Percentiles rank a stretch among this genome's conserved stretches.
These are phyloP conservation scores for Agonopterix heracliana DNA, from an alignment of 2,888 invertebrate species.

Conservation along the genomic window DNA sequence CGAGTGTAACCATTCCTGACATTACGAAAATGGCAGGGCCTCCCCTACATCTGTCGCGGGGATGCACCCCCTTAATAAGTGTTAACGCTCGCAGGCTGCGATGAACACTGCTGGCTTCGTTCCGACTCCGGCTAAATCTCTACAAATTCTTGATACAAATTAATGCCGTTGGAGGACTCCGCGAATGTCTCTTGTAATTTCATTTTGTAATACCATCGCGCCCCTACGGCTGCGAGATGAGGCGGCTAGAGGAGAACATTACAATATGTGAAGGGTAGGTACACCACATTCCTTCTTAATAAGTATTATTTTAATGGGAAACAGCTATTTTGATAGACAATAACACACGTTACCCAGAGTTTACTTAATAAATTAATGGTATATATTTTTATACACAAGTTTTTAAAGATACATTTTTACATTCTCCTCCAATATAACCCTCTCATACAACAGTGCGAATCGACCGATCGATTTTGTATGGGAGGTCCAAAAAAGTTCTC, in stretches of 20 bases:
- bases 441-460: too few relatives aligned
- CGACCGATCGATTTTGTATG: too few relatives aligned
- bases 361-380: too few relatives aligned
- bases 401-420: too few relatives aligned
- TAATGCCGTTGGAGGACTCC: constrained; percentile 62
- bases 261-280: neutral
- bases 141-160: constrained; percentile 76
- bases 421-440: too few relatives aligned
- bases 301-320: neutral
- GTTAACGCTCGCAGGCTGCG: constrained; percentile 74
- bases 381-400: too few relatives aligned
- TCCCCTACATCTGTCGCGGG: constrained; percentile 75
- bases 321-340: too few relatives aligned
- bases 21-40: constrained; percentile 74
- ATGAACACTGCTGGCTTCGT: constrained; percentile 51
- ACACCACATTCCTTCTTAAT: neutral
- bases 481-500: too few relatives aligned
- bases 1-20: constrained; percentile 76
- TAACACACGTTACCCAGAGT: too few relatives aligned
- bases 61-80: constrained; percentile 77
- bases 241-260: constrained; percentile 9
- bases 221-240: constrained; percentile 25
- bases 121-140: constrained; percentile 71
- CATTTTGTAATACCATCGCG: constrained; percentile 53
- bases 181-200: constrained; percentile 64